Base-by-base conservation (phyloP, 2,888 invertebrate species). In the Epiperipatus broadwayi region DNA sequence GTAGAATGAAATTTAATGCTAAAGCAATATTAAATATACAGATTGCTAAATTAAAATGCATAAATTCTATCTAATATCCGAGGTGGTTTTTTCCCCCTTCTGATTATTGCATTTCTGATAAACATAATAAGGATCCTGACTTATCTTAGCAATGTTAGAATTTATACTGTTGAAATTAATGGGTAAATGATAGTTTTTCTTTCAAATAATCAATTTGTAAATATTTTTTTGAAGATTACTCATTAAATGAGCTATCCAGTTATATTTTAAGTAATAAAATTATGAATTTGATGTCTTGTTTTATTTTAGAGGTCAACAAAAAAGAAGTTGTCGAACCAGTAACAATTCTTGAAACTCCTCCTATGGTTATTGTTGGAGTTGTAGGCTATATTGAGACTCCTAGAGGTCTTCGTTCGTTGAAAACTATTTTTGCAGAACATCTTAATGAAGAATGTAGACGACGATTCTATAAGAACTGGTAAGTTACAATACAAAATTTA, bases 391-490 rank as follows among this genome's bases (percentile, higher is more conserved):
- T 97, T 52, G 89, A 95, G 58, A 99, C 97, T 39, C 97, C 97
- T 34, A 83, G 83, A 62, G 97, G 97, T 53, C 72, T 93, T 45
- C 74, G 93, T 42, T 80, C 87, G 37, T 70, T 97, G 48, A 83
- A 87, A 49, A 91, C 93, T 39, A 76, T 99, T 37, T 99, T 89
- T 83, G 93, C 97, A 35, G 93, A 95, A 64, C 97, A 99, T 70
- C 72, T 97, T 59, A 84, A 87, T 30, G 97, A 97, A 61, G 97
- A 97, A 58, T 95, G 93, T 64, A 77, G 84, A 52, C 78, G 97
- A 57, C 76, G 97, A 50, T 95, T 97, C 72, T 99, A 99, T 71
- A 97, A 95, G 72, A 97, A 97, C 69, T 97, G 97, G 97, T 97
- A 71, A 66, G 66, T 60, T 47, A 46, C n/a, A 8, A 22, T 35